phyloP scores from a whole-genome alignment of 2,113 vertebrate genomes.

The Rhagologus leucostigma region DNA sequence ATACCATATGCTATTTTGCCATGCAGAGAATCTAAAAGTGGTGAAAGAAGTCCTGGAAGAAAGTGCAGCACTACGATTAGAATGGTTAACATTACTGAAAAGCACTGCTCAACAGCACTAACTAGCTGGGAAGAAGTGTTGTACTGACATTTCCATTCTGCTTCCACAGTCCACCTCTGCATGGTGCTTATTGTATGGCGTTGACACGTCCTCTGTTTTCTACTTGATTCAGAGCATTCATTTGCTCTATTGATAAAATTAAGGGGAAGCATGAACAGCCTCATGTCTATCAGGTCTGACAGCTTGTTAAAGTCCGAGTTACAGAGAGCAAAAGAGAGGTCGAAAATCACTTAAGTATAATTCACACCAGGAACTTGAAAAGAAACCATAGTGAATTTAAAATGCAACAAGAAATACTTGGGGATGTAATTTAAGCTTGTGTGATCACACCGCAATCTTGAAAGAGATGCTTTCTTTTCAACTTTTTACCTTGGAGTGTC shows the following conservation, averaged over 20 bases:
- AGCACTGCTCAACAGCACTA: background rate
- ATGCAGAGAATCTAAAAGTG: background rate
- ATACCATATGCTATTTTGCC: background rate
- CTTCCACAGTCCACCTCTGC: background rate
- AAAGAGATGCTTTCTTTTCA: background rate
- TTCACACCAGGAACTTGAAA: background rate
- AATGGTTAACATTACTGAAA: background rate
- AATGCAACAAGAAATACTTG: background rate
- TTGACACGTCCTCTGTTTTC: background rate
- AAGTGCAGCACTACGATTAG: background rate
- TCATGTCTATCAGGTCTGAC: background rate
- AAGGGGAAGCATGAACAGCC: background rate
- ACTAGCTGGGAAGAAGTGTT: background rate
- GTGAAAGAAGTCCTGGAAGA: background rate
- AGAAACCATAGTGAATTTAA: background rate
- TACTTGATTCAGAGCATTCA: background rate
- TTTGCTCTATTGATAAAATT: background rate
- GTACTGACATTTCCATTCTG: background rate
- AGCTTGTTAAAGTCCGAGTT: background rate
- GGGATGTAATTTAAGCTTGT: background rate
- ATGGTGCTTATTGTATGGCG: background rate
- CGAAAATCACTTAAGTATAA: background rate
- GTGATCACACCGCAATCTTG: background rate
- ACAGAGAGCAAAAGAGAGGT: background rate
- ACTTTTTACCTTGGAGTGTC: background rate